Evolutionary conservation across 2,888 invertebrate species (phyloP).

Genomic region (Drosophila ezoana): DNA sequence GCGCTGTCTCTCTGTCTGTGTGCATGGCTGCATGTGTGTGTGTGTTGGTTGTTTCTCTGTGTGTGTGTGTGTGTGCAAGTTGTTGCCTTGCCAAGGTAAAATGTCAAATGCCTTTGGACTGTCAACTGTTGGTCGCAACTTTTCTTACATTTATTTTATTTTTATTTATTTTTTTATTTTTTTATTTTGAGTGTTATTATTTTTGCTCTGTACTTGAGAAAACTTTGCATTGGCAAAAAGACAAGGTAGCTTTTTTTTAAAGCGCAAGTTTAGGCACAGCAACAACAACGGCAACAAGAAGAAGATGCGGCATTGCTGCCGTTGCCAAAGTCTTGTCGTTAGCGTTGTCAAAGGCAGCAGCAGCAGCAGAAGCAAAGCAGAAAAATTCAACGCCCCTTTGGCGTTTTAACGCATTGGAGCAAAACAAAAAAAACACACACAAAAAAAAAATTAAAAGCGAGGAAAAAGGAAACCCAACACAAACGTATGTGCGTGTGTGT

Average conservation of each 20-base stretch:
- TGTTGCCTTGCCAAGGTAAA: slow-evolving; percentile 81
- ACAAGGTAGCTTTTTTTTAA: slow-evolving; percentile 35
- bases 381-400: slow-evolving; percentile 69
- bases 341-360: slow-evolving; percentile 50
- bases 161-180: slow-evolving; percentile 30
- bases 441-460: slow-evolving; percentile 12
- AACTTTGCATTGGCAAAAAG: slow-evolving; percentile 57
- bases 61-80: slow-evolving; percentile 41
- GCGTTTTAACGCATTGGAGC: slow-evolving; percentile 65
- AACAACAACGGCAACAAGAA: slow-evolving; percentile 25
- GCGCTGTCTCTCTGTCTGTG: slow-evolving; percentile 39
- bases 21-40: slow-evolving; percentile 29
- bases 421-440: slow-evolving; percentile 34
- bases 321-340: slow-evolving; percentile 48
- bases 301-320: slow-evolving; percentile 27
- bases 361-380: slow-evolving; percentile 22
- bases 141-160: slow-evolving; percentile 34
- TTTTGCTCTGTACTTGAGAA: slow-evolving; percentile 25
- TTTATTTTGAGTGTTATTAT: slow-evolving; percentile 9
- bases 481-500: slow-evolving; percentile 16
- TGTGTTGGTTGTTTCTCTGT: slow-evolving; percentile 22
- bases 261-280: slow-evolving; percentile 53
- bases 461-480: slow-evolving; percentile 15
- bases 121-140: slow-evolving; percentile 79
- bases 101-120: slow-evolving; percentile 83